Percentiles rank a stretch among this genome's conserved stretches.
Evolutionary conservation across 2,888 invertebrate species (phyloP).

Genomic region (Altica lythri): DNA sequence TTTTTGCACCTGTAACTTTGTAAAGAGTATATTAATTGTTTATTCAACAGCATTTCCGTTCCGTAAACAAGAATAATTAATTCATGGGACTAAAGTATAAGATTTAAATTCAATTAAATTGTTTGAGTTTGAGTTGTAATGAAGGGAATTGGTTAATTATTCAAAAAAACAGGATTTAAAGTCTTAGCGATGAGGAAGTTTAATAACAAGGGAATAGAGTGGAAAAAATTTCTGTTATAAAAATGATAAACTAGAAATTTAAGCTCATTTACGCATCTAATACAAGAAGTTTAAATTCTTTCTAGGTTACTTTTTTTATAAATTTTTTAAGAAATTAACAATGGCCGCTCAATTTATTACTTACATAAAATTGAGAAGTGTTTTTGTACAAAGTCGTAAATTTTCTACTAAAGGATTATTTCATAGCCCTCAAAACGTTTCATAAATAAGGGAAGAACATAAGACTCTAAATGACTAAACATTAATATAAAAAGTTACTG

Average conservation of each 20-base stretch:
- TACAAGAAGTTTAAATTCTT: too few species aligned
- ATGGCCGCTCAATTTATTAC: too few species aligned
- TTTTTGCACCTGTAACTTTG: slow-evolving; percentile 1
- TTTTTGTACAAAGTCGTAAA: slow-evolving; percentile 7
- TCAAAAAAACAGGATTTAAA: slow-evolving; percentile 13
- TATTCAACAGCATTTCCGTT: slow-evolving; percentile 12
- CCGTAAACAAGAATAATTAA: slow-evolving; percentile 11
- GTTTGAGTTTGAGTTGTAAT: slow-evolving; percentile 17
- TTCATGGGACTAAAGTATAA: slow-evolving; percentile 7
- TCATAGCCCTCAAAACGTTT: slow-evolving; percentile 17
- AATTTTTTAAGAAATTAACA: too few species aligned
- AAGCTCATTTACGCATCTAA: too few species aligned
- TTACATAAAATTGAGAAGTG: too few species aligned
- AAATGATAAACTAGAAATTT: too few species aligned
- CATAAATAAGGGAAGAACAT: slow-evolving; percentile 16
- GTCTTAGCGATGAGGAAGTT: not conserved
- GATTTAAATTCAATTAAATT: slow-evolving; percentile 12
- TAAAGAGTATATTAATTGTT: slow-evolving; percentile 11
- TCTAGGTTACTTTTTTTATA: too few species aligned
- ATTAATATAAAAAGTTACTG: slow-evolving; percentile 20
- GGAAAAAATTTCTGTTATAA: too few species aligned
- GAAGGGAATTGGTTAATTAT: slow-evolving; percentile 20
- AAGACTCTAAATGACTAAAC: slow-evolving; percentile 15
- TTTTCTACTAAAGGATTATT: slow-evolving; percentile 8
- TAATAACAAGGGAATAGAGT: not conserved